Conservation (phyloP, 2,888 invertebrate species). For the Lysandra bellargus region DNA sequence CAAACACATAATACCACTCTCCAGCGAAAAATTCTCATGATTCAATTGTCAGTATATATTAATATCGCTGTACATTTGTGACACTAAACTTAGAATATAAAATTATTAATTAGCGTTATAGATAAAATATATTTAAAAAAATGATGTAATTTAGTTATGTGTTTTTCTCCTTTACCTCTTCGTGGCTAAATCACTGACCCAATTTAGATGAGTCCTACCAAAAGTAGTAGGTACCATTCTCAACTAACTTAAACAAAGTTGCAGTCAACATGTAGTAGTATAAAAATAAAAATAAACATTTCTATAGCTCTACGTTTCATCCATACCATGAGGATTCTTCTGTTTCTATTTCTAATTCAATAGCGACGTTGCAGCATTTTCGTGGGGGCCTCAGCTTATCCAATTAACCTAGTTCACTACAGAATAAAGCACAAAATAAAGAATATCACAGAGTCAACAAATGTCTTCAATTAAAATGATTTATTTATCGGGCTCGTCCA, state of each 20-base stretch:
- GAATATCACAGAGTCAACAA: constrained; percentile 1
- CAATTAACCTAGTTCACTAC: constrained; percentile 2
- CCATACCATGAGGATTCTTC: constrained; percentile 1
- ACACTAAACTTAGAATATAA: no score
- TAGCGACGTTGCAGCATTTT: not conserved
- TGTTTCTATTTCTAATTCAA: constrained; percentile 1
- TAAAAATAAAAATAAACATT: not conserved
- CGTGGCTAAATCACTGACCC: no score
- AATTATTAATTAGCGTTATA: no score
- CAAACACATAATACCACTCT: not conserved
- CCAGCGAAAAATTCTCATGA: not conserved
- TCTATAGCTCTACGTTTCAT: not conserved
- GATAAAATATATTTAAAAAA: no score
- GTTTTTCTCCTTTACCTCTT: not conserved
- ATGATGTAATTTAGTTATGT: no score
- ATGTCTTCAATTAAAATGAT: constrained; percentile 19
- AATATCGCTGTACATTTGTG: no score
- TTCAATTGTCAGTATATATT: not conserved
- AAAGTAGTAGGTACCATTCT: not conserved
- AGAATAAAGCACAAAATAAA: not conserved
- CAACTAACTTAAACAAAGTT: not conserved
- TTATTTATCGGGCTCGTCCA: not conserved
- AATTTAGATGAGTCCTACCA: no score
- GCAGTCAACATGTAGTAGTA: not conserved
- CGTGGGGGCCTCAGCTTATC: not conserved